A percentile compares a stretch with the other conserved stretches of the same genome.
These are phyloP conservation scores for Paraplagusia blochii DNA, from an alignment of 2,113 vertebrate genomes.

Conservation along the genomic window DNA sequence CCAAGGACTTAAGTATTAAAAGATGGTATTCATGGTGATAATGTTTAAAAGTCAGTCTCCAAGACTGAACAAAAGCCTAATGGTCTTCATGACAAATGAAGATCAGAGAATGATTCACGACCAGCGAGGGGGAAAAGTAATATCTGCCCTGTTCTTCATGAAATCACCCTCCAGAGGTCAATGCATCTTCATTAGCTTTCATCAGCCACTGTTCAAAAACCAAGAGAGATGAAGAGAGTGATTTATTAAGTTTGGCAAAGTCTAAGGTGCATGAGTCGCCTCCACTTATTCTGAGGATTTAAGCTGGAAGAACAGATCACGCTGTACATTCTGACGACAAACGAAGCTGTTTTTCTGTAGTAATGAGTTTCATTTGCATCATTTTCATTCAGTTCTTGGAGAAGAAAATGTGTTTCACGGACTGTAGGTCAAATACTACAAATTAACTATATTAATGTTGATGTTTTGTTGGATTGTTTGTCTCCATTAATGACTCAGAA, in stretches of 20 bases:
- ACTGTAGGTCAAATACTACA: slow-evolving; percentile 7
- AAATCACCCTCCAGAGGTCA: slow-evolving; percentile 29
- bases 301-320: too few relatives aligned
- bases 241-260: slow-evolving; percentile 24
- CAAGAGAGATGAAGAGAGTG: neutral
- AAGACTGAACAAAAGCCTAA: neutral
- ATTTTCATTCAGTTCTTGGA: too few relatives aligned
- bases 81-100: slow-evolving; percentile 1
- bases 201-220: slow-evolving; percentile 19
- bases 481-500: slow-evolving; percentile 18
- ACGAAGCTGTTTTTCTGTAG: too few relatives aligned
- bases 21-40: slow-evolving; percentile 2
- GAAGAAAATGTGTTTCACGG: neutral
- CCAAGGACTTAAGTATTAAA: too few relatives aligned
- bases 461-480: slow-evolving; percentile 23
- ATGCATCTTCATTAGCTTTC: slow-evolving; percentile 40
- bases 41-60: slow-evolving; percentile 2
- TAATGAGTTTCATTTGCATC: neutral
- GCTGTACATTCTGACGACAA: too few relatives aligned
- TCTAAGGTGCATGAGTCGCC: slow-evolving; percentile 2
- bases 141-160: slow-evolving; percentile 1
- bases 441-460: neutral
- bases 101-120: slow-evolving; percentile 10
- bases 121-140: slow-evolving; percentile 14
- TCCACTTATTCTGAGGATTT: slow-evolving; percentile 1